These are phyloP conservation scores for Muscina levida DNA, from an alignment of 2,888 invertebrate species.

Conservation along the genomic window DNA sequence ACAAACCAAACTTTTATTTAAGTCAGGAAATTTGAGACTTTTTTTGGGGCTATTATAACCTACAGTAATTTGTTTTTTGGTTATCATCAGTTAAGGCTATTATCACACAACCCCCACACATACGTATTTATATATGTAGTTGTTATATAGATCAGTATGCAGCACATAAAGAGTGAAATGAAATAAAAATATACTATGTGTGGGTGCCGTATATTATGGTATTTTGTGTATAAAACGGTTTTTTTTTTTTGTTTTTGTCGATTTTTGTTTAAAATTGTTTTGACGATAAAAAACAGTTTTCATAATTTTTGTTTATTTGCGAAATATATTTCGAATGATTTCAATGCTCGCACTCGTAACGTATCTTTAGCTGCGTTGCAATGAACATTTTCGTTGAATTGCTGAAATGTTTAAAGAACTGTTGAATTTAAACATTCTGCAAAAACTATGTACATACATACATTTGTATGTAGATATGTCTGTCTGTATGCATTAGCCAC, in stretches of 20 bases:
- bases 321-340: conserved; percentile 11
- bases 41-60: no score
- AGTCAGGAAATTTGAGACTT: no score
- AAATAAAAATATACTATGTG: conserved; percentile 47
- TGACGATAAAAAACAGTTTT: conserved; percentile 9
- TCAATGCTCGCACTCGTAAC: neutral
- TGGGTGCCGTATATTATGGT: conserved; percentile 36
- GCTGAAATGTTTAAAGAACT: neutral
- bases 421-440: conserved; percentile 1
- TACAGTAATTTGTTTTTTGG: no score
- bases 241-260: neutral
- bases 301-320: conserved; percentile 27
- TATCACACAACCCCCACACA: no score
- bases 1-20: no score
- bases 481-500: neutral
- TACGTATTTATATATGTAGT: neutral
- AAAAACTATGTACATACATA: neutral
- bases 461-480: neutral
- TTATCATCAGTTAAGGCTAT: no score
- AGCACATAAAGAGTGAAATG: conserved; percentile 42
- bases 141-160: conserved; percentile 26
- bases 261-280: conserved; percentile 6
- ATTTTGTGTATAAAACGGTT: neutral
- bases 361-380: neutral
- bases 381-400: neutral